These are phyloP conservation scores for Drosophila gaucha DNA, from an alignment of 2,888 invertebrate species.

Conservation along the genomic window DNA sequence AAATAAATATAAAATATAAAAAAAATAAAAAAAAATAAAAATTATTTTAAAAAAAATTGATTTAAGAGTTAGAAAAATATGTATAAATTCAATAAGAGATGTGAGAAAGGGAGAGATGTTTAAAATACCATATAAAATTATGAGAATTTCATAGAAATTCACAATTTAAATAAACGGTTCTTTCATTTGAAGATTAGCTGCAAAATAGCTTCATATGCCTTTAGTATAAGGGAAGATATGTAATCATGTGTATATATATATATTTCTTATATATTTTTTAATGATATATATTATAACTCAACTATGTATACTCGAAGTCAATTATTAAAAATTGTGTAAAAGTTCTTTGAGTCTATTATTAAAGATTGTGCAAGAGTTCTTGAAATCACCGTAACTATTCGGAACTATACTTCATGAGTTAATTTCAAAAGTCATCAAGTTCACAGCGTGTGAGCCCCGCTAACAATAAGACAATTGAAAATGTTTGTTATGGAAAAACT, in stretches of 20 bases:
- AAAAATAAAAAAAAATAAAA: too few species aligned
- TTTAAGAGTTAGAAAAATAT: too few species aligned
- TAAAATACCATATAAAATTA: not conserved
- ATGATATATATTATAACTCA: not conserved
- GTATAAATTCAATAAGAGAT: too few species aligned
- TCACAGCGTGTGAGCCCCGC: constrained; percentile 22
- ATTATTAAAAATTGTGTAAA: constrained; percentile 5
- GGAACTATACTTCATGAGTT: constrained; percentile 7
- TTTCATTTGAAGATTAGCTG: not conserved
- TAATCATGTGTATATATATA: not conserved
- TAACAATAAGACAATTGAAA: constrained; percentile 39
- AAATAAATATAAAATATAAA: too few species aligned
- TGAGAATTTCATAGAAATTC: not conserved
- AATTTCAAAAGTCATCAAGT: constrained; percentile 24
- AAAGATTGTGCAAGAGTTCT: constrained; percentile 25
- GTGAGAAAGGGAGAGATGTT: too few species aligned
- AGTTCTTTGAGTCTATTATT: not conserved
- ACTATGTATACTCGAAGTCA: too few species aligned
- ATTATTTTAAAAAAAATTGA: too few species aligned
- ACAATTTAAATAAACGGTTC: not conserved
- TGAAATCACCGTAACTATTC: not conserved
- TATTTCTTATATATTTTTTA: not conserved
- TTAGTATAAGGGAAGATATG: not conserved
- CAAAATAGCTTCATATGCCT: not conserved
- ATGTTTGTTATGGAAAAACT: constrained; percentile 26